Conservation (phyloP, 2,797 vertebrate genomes). For the Heliangelus exortis region DNA sequence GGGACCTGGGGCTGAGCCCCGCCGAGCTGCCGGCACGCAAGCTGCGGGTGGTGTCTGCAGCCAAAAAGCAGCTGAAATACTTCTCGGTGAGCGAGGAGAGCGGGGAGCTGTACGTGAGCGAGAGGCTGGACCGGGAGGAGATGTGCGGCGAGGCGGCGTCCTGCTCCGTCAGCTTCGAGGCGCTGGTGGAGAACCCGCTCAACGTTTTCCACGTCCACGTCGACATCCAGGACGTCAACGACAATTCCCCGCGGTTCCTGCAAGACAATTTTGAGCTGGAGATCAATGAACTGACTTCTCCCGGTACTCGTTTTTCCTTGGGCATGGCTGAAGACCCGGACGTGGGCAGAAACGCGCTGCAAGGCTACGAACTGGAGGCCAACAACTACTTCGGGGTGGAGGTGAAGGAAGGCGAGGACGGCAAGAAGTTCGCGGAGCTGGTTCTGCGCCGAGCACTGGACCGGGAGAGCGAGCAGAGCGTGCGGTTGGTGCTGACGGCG, state of each 20-base stretch:
- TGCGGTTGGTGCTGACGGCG: not conserved
- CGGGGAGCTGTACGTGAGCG: constrained; percentile 77
- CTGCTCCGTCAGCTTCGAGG: constrained; percentile 75
- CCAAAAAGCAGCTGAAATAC: not conserved
- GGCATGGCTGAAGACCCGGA: not conserved
- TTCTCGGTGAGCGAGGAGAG: constrained; percentile 77
- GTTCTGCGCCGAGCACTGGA: constrained; percentile 72
- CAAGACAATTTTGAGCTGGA: not conserved
- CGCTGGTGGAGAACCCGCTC: constrained; percentile 83
- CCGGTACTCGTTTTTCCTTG: not conserved
- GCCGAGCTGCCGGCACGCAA: constrained; percentile 55
- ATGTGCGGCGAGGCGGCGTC: constrained; percentile 66
- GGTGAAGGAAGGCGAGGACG: constrained; percentile 62
- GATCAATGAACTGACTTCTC: not conserved
- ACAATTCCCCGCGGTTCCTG: constrained; percentile 70
- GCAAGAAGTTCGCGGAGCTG: constrained; percentile 75
- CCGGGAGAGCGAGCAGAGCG: constrained; percentile 32
- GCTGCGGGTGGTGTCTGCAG: constrained; percentile 67
- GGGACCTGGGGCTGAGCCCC: constrained; percentile 78
- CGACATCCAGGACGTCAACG: constrained; percentile 77
- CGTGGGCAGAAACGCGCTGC: constrained; percentile 5
- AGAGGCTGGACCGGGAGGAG: constrained; percentile 80
- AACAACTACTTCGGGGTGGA: constrained; percentile 75
- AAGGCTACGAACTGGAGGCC: constrained; percentile 72
- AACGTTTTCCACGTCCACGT: constrained; percentile 80